These are phyloP conservation scores for Sorex fumeus DNA, from an alignment of 2,113 vertebrate genomes.

Conservation along the genomic window DNA sequence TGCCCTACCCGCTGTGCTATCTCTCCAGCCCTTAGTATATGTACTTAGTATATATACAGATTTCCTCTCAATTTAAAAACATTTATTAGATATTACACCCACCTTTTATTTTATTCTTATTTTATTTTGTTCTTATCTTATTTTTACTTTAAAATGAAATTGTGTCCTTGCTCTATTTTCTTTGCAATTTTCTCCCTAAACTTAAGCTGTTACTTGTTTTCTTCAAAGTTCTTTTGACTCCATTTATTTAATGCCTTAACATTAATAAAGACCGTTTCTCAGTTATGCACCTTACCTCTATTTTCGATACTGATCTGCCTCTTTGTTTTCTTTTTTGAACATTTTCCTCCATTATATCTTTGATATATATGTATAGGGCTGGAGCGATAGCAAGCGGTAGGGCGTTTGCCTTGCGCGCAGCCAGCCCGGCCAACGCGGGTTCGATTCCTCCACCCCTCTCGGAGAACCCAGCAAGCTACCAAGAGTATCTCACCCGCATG, in stretches of 20 bases:
- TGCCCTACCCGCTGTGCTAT: no score
- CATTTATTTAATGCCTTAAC: neutral
- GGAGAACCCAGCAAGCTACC: no score
- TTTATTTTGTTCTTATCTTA: neutral
- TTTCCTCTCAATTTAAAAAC: neutral
- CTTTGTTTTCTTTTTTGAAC: neutral
- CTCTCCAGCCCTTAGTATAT: no score
- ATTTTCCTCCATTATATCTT: neutral
- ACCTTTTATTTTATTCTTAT: neutral
- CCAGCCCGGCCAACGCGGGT: no score
- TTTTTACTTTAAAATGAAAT: neutral
- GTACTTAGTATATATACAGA: neutral
- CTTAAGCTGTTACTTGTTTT: neutral
- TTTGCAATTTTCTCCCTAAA: neutral
- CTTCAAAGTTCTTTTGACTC: neutral
- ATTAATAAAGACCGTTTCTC: neutral
- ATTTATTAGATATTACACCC: neutral
- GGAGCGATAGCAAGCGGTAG: no score
- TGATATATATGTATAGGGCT: no score
- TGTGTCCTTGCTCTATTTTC: neutral
- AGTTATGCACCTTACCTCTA: neutral
- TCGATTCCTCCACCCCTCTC: no score
- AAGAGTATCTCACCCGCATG: no score
- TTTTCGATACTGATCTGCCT: neutral
- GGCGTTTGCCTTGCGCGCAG: no score